Percentiles rank a stretch among this genome's conserved stretches.
Conservation (phyloP, 23 tunicate genomes). For the Halocynthia roretzi region DNA sequence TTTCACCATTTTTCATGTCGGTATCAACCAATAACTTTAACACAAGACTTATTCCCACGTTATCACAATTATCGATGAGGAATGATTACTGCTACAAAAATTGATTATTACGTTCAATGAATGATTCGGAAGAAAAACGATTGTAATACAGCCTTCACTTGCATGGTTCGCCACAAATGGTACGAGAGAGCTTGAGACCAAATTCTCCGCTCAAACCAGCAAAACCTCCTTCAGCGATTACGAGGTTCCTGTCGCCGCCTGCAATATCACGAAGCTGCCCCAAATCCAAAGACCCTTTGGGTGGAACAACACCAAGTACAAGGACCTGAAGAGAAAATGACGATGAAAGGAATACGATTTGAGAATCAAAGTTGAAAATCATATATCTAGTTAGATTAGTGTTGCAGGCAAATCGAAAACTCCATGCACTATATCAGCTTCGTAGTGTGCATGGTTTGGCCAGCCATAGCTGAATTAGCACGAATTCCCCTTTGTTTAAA, state of each 20-base stretch:
- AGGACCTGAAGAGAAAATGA: conserved; percentile 29
- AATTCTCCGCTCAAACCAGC: conserved; percentile 3
- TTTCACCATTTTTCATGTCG: no score
- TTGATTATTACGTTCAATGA: no score
- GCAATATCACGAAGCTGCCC: conserved; percentile 47
- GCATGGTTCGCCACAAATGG: conserved; percentile 28
- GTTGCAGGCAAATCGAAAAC: no score
- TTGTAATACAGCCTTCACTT: background rate
- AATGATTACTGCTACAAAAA: no score
- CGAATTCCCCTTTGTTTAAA: background rate
- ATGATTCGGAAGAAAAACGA: no score
- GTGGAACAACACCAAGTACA: conserved; percentile 57
- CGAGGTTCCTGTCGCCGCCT: conserved; percentile 32
- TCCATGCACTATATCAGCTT: background rate
- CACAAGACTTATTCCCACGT: no score
- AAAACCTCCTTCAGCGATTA: conserved; percentile 38
- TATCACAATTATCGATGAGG: no score
- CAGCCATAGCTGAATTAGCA: background rate
- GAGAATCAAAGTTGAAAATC: no score
- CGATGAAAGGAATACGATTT: background rate
- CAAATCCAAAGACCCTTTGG: conserved; percentile 28
- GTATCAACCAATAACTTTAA: no score
- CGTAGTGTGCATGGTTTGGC: background rate
- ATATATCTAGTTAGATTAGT: no score
- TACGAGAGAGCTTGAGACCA: background rate